phyloP scores from a whole-genome alignment of 2,113 vertebrate species.

The Gnathonemus echidnorhynchus region DNA sequence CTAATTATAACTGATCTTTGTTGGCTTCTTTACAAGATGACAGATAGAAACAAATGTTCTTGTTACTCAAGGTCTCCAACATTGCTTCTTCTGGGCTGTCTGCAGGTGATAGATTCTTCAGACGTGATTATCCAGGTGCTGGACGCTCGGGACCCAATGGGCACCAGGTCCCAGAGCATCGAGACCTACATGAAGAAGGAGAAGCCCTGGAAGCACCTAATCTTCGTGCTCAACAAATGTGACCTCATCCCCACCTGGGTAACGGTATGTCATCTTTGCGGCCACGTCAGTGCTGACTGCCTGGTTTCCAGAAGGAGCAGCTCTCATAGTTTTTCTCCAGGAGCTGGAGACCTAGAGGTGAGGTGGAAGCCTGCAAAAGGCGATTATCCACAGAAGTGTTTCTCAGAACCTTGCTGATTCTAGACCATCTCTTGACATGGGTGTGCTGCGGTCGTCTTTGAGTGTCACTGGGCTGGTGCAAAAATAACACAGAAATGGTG shows the following conservation, averaged over 20 bases:
- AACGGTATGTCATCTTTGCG: constrained; percentile 62
- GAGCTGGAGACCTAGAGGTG: neutral
- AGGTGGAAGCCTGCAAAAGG: neutral
- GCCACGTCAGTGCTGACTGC: neutral
- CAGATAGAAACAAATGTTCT: neutral
- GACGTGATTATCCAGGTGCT: constrained; percentile 97
- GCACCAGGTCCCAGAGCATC: constrained; percentile 86
- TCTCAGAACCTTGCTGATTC: neutral
- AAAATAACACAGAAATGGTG: neutral
- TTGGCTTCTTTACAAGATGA: neutral
- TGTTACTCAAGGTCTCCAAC: neutral
- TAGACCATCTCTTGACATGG: neutral
- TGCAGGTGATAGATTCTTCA: constrained; percentile 91
- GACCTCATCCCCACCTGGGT: constrained; percentile 95
- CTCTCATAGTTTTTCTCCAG: neutral
- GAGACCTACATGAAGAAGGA: constrained; percentile 93
- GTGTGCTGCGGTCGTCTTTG: neutral
- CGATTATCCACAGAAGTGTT: neutral
- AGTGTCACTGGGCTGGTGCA: neutral
- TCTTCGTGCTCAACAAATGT: constrained; percentile 97
- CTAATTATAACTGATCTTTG: neutral
- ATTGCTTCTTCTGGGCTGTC: neutral
- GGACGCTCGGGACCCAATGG: constrained; percentile 90
- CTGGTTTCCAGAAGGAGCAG: neutral
- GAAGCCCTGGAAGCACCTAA: constrained; percentile 93